These are phyloP conservation scores for Falco columbarius DNA, from an alignment of 2,797 vertebrate genomes.

Conservation along the genomic window DNA sequence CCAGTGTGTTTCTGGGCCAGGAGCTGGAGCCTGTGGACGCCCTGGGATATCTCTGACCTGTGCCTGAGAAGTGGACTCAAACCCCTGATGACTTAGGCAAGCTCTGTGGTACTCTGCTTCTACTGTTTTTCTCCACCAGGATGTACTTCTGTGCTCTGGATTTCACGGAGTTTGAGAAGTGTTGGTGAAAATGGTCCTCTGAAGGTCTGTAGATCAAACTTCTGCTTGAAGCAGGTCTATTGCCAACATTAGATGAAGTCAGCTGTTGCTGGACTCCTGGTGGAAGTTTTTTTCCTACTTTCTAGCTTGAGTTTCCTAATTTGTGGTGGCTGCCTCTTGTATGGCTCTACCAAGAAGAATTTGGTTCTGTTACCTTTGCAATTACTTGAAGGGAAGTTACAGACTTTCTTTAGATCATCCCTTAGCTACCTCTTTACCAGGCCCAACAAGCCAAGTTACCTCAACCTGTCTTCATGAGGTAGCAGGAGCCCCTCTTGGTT, in stretches of 20 bases:
- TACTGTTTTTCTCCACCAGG: background rate
- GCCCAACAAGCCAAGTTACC: background rate
- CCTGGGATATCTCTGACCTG: background rate
- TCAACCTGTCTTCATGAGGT: background rate
- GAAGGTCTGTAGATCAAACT: background rate
- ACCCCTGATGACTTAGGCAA: background rate
- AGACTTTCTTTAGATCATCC: background rate
- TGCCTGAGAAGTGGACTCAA: background rate
- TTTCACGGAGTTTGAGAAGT: background rate
- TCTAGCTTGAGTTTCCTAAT: background rate
- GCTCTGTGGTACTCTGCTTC: background rate
- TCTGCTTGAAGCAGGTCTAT: background rate
- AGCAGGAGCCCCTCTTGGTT: background rate
- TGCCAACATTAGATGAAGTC: background rate
- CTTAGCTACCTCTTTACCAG: background rate
- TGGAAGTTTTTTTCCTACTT: background rate
- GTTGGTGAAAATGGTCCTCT: background rate
- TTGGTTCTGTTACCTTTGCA: background rate
- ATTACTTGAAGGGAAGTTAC: background rate
- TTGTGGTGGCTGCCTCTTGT: background rate
- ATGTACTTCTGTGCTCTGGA: background rate
- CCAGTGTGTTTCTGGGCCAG: background rate
- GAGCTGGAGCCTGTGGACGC: background rate
- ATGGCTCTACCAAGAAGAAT: background rate
- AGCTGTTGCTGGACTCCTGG: background rate